Base-by-base conservation (phyloP, 2,113 vertebrate species). In the Ovibos moschatus region DNA sequence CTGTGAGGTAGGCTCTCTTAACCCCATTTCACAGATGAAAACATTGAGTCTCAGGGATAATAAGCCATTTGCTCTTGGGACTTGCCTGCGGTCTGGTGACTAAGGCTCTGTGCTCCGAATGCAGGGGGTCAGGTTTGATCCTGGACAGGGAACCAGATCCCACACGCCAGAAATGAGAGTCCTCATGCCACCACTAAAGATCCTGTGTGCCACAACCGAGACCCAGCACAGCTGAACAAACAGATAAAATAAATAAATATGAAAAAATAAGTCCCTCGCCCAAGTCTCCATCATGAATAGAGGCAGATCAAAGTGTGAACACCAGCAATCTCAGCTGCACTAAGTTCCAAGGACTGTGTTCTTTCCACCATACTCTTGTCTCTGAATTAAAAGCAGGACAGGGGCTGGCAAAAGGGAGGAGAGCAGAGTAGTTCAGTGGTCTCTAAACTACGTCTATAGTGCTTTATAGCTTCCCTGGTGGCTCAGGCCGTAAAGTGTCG, bases 141-240 rank as follows among this genome's bases (percentile, higher is more conserved):
- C 40, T 27, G 36, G 71, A 43, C 71, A 27, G 71, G 71, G 36
- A 76, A 43, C 71, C 15, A 64, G 40, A 43, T 40, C 40, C 40
- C 71, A 14, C 71, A 76, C 0, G 6, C 40, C 3, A 0, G 6
- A 13, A 14, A 13, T 76, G 71, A 76, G 12, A 43, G 71, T 15
- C 40, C 12, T 43, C 21, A 2, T 14, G 40, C 40, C 23, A 15
- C 71, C 11, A 43, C 71, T 76, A 43, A 76, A 40, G 19, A 74
- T 23, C 67, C 67, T 74, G n/a, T 40, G 19, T 12, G 67, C 21
- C 71, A 15, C 40, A 76, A 0, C 23, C 2, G 1, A 76, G 71
- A 76, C 23, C 40, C 2, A 0, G 23, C 12, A 43, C 36, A 43
- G 6, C 36, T 6, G 6, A 76, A 76, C 27, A 43, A 76, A 40